These are phyloP conservation scores for Palaemon carinicauda DNA, from an alignment of 1,140 invertebrate genomes.

Conservation along the genomic window DNA sequence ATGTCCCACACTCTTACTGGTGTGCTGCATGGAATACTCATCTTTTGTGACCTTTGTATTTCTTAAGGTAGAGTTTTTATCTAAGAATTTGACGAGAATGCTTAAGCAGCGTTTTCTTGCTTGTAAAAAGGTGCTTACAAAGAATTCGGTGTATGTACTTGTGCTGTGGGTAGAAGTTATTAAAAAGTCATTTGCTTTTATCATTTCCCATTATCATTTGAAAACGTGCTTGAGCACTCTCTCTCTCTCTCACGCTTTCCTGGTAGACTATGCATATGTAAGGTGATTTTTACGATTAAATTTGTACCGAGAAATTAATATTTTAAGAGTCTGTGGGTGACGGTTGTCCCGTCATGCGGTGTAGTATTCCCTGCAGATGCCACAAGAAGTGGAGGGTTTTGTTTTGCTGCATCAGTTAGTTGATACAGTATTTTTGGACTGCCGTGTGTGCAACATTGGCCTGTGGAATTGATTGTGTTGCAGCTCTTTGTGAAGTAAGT, in stretches of 20 bases:
- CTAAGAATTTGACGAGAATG: neutral
- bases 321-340: neutral
- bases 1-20: too few species aligned
- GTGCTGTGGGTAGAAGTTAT: neutral
- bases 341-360: neutral
- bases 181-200: neutral
- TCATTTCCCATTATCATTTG: neutral
- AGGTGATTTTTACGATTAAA: too few species aligned
- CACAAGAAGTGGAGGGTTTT: conserved; percentile 17
- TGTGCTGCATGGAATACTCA: too few species aligned
- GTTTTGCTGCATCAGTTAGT: conserved; percentile 50
- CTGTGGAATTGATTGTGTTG: conserved; percentile 55
- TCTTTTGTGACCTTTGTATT: too few species aligned
- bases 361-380: neutral
- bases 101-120: conserved; percentile 6
- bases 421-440: conserved; percentile 46
- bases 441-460: conserved; percentile 48
- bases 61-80: neutral
- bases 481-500: conserved; percentile 58
- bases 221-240: neutral
- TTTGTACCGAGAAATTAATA: too few species aligned
- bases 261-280: too few species aligned
- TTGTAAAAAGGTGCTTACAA: conserved; percentile 33
- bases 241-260: too few species aligned
- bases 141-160: conserved; percentile 15